Percentiles rank a stretch among this genome's conserved stretches.
Evolutionary conservation across 2,888 invertebrate genomes (phyloP).

Genomic region (Nomada fabriciana): DNA sequence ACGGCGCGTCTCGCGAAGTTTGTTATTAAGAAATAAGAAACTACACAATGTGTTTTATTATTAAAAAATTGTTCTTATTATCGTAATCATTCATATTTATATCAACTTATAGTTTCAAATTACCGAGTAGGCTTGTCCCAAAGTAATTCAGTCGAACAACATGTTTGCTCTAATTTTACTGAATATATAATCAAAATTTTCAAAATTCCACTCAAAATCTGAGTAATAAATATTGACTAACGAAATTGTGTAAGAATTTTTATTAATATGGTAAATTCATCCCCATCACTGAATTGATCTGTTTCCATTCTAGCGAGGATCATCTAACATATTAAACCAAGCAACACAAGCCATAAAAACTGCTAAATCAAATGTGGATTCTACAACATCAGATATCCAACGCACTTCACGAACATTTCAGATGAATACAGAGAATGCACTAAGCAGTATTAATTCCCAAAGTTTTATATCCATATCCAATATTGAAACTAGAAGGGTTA

Average conservation of each 20-base stretch:
- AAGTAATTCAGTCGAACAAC: too few species aligned
- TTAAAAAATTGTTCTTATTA: too few species aligned
- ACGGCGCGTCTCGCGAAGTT: too few species aligned
- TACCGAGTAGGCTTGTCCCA: too few species aligned
- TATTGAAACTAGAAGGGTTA: neutral
- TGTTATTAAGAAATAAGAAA: too few species aligned
- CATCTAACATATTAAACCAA: neutral
- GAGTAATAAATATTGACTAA: neutral
- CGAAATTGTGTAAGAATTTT: neutral
- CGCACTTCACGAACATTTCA: too few species aligned
- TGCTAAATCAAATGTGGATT: conserved; percentile 1
- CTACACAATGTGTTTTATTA: too few species aligned
- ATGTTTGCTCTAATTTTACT: neutral
- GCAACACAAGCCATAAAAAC: neutral
- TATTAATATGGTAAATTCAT: neutral
- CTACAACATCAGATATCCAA: neutral
- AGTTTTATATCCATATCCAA: neutral
- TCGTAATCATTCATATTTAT: too few species aligned
- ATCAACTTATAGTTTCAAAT: too few species aligned
- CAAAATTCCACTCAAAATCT: neutral
- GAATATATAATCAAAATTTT: neutral
- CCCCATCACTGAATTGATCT: neutral
- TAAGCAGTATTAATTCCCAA: neutral
- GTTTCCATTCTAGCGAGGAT: neutral
- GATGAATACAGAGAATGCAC: too few species aligned